Percentiles rank a stretch among this genome's conserved stretches.
phyloP scores from a whole-genome alignment of 2,797 vertebrate species.

The Lagocephalus sceleratus region DNA sequence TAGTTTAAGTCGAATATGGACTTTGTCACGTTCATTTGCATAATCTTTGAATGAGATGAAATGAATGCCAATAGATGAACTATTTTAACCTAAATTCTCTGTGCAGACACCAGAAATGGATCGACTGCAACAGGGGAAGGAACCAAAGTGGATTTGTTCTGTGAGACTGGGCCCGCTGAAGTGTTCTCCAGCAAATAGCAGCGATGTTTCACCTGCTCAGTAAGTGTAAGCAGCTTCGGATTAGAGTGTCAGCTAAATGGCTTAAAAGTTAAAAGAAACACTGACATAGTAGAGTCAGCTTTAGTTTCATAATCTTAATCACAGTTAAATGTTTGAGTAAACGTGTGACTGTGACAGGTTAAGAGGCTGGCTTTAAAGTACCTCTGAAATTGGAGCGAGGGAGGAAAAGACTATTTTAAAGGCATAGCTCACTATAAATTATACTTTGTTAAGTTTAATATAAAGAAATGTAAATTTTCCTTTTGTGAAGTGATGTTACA shows the following conservation, averaged over 20 bases:
- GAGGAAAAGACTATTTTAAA: constrained; percentile 16
- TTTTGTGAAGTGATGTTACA: background rate
- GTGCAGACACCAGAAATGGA: background rate
- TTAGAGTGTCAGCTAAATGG: constrained; percentile 27
- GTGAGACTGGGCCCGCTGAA: constrained; percentile 16
- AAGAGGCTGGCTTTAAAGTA: constrained; percentile 32
- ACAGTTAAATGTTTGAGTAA: constrained; percentile 29
- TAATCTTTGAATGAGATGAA: background rate
- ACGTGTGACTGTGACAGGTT: constrained; percentile 31
- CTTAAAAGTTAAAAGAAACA: constrained; percentile 45
- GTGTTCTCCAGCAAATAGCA: constrained; percentile 22
- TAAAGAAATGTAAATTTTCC: background rate
- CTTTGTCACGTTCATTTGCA: background rate
- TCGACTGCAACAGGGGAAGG: background rate
- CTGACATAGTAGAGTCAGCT: constrained; percentile 37
- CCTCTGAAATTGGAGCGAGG: constrained; percentile 16
- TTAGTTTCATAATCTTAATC: constrained; percentile 47
- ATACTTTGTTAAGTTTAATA: constrained; percentile 1
- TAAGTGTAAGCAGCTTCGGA: constrained; percentile 25
- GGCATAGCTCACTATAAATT: constrained; percentile 15
- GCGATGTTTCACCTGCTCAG: constrained; percentile 27
- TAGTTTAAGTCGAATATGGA: background rate
- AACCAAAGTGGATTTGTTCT: background rate
- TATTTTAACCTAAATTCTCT: background rate
- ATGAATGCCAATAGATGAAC: background rate